phyloP scores from a whole-genome alignment of 2,113 vertebrate species.

The Gasterosteus nipponicus region DNA sequence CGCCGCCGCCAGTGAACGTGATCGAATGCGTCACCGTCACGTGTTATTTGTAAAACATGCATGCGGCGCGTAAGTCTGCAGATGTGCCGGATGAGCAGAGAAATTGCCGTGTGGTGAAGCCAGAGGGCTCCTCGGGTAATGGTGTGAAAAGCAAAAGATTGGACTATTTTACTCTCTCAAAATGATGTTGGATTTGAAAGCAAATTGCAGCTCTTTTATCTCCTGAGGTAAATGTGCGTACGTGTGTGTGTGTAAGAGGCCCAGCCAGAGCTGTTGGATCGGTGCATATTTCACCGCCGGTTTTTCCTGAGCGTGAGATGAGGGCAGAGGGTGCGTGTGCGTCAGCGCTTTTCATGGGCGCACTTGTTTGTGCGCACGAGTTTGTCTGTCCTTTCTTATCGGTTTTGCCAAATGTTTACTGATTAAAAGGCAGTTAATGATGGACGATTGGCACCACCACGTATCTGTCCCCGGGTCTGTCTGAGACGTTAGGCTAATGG shows the following conservation, averaged over 20 bases:
- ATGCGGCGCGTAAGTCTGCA: background rate
- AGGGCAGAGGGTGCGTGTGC: background rate
- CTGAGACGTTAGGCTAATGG: background rate
- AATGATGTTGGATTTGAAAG: constrained; percentile 32
- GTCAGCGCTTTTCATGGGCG: background rate
- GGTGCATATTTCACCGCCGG: background rate
- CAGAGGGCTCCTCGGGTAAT: constrained; percentile 24
- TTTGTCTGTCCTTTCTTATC: background rate
- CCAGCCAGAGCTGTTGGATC: background rate
- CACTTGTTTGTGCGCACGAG: background rate
- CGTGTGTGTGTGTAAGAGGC: constrained; percentile 9
- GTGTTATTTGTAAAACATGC: background rate
- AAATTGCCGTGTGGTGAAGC: constrained; percentile 5
- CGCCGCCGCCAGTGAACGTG: background rate
- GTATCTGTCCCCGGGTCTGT: too few relatives aligned
- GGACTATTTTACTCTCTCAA: constrained; percentile 47
- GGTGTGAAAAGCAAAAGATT: constrained; percentile 58
- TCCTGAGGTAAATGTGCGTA: constrained; percentile 36
- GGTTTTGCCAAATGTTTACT: background rate
- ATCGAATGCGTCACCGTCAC: background rate
- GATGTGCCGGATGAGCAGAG: constrained; percentile 18
- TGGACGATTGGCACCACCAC: background rate
- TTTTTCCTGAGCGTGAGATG: background rate
- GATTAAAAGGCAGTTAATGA: background rate
- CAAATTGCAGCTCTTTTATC: constrained; percentile 60